Base-by-base conservation (phyloP, 2,888 invertebrate species). In the Drosophila yooni region DNA sequence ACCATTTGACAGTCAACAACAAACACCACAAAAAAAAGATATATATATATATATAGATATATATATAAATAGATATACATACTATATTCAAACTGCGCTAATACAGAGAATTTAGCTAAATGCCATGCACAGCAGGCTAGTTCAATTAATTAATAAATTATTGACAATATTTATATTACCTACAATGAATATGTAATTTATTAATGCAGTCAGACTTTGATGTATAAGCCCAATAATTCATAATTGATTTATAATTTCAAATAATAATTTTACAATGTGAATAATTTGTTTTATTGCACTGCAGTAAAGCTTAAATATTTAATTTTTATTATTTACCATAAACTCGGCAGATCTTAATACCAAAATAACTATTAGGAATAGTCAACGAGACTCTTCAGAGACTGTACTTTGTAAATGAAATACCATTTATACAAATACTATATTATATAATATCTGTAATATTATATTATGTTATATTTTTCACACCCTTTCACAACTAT, bases 1-100 rank as follows among this genome's bases (percentile, higher is more conserved):
- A 61, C 66, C 57, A 50, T 59, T 54, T 65, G 77, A 53, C 67
- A 58, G 51, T 54, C 68, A 63, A 48, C 36, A 67, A 52, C 56
- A 57, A 57, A 66, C 29, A 68, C 51, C 54, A 48, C 56, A 50
- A 53, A 29, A 21, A 21, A 21, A 21, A 21, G 11, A 36, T 15
- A 10, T 11, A 15, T 31, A 4, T 18, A 34, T 8, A 53, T 21
- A 1, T 7, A 15, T 33, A 25, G 1, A 4, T 15, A 10, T 21
- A 31, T 29, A 8, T 31, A 21, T n/a, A n/a, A n/a, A n/a, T 21
- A 21, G 21, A 21, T 21, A 21, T 21, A 21, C 1, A 18, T 1
- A 10, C 7, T 15, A 34, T 5, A 25, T 25, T 25, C 29, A 25
- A 25, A n/a, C 3, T 38, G 10, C 3, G 11, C 18, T 53, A 27